These are phyloP conservation scores for Oreotrochilus melanogaster DNA, from an alignment of 2,113 vertebrate genomes.

Conservation along the genomic window DNA sequence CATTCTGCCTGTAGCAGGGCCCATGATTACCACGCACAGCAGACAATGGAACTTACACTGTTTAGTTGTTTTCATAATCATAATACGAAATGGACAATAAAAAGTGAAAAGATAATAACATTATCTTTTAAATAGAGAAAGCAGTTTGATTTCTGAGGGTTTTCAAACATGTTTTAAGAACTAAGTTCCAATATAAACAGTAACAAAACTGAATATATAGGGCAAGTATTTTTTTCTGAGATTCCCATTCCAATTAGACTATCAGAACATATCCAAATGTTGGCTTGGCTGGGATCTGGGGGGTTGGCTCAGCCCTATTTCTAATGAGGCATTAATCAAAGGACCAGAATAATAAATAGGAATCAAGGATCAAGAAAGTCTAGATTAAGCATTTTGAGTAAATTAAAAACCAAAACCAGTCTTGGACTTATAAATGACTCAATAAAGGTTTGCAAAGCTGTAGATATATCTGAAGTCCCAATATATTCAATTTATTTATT, in stretches of 20 bases:
- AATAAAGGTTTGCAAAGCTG: background rate
- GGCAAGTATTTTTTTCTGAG: background rate
- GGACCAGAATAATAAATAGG: background rate
- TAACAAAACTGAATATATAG: background rate
- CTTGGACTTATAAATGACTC: background rate
- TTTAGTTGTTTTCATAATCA: background rate
- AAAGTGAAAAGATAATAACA: background rate
- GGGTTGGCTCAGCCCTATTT: background rate
- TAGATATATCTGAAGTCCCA: background rate
- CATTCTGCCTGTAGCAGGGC: background rate
- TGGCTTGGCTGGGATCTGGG: background rate
- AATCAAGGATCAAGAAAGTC: background rate
- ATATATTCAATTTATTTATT: background rate
- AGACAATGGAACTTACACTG: background rate
- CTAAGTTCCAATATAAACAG: background rate
- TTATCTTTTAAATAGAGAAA: background rate
- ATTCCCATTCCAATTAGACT: background rate
- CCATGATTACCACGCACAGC: background rate
- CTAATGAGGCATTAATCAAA: background rate
- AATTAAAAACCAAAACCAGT: background rate
- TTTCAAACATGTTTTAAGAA: background rate
- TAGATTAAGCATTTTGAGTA: background rate
- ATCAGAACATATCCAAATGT: background rate
- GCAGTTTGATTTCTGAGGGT: background rate
- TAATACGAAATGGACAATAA: background rate